phyloP scores from a whole-genome alignment of 2,113 vertebrate species.

The Athene noctua region DNA sequence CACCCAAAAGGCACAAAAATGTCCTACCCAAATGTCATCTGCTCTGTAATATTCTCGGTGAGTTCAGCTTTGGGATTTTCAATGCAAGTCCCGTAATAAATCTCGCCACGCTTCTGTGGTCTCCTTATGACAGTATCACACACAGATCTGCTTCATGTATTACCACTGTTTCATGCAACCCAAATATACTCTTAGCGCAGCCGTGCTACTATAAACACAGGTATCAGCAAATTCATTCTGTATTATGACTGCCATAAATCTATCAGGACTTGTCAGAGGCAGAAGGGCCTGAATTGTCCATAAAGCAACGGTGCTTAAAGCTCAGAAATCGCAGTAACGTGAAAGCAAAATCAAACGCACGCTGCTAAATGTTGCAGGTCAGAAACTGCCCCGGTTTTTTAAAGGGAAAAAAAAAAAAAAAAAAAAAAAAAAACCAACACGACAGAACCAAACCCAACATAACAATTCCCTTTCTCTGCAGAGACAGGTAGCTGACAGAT shows the following conservation, averaged over 20 bases:
- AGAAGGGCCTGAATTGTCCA: background rate
- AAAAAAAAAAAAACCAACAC: background rate
- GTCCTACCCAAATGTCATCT: background rate
- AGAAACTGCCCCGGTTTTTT: background rate
- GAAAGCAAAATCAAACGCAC: conserved; percentile 39
- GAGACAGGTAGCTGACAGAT: background rate
- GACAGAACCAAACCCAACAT: background rate
- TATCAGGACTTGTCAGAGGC: background rate
- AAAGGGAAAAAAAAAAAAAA: background rate
- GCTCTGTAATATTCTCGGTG: background rate
- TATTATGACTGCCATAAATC: conserved; percentile 12
- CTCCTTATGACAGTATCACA: background rate
- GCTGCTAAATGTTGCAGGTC: background rate
- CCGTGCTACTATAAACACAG: background rate
- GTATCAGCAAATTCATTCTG: background rate
- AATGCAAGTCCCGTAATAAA: background rate
- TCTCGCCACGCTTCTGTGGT: background rate
- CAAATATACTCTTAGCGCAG: background rate
- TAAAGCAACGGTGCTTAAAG: conserved; percentile 4
- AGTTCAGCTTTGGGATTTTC: background rate
- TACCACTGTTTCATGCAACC: background rate
- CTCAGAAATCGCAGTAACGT: background rate
- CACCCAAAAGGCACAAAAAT: background rate
- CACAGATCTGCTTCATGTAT: background rate
- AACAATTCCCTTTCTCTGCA: background rate